A percentile compares a stretch with the other conserved stretches of the same genome.
Conservation (phyloP, 2,113 vertebrate genomes). For the Saimiri boliviensis region DNA sequence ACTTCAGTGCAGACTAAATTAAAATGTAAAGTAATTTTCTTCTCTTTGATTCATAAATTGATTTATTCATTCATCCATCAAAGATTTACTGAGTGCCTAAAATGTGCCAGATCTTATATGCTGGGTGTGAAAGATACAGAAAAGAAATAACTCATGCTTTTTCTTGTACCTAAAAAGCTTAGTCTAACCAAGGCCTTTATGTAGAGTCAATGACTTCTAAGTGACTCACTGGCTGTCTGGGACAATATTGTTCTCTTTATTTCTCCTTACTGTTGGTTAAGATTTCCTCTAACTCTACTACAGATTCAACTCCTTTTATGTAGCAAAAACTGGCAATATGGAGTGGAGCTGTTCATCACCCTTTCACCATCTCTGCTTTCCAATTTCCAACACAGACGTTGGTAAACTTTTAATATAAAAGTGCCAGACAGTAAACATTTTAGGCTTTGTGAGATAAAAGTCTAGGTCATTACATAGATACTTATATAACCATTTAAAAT, state of each 20-base stretch:
- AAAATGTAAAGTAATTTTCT: neutral
- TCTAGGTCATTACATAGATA: neutral
- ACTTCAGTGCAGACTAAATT: neutral
- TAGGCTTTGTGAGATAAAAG: neutral
- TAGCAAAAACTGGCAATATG: neutral
- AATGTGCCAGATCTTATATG: no score
- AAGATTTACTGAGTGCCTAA: neutral
- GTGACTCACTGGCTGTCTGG: neutral
- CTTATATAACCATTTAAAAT: neutral
- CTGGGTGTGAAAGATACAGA: neutral
- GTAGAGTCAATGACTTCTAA: neutral
- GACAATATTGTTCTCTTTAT: neutral
- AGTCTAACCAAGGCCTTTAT: neutral
- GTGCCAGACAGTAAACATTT: neutral
- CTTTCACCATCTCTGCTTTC: neutral
- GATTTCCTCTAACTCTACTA: neutral
- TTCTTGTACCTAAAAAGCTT: neutral
- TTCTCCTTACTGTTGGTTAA: neutral
- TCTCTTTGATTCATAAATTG: conserved; percentile 3
- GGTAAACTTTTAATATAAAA: neutral
- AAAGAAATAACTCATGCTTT: neutral
- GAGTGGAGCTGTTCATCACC: neutral
- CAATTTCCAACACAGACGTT: neutral
- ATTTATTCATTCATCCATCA: neutral
- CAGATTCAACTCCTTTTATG: neutral